These are phyloP conservation scores for Corella eumyota DNA, from an alignment of 23 tunicate species.

Conservation along the genomic window DNA sequence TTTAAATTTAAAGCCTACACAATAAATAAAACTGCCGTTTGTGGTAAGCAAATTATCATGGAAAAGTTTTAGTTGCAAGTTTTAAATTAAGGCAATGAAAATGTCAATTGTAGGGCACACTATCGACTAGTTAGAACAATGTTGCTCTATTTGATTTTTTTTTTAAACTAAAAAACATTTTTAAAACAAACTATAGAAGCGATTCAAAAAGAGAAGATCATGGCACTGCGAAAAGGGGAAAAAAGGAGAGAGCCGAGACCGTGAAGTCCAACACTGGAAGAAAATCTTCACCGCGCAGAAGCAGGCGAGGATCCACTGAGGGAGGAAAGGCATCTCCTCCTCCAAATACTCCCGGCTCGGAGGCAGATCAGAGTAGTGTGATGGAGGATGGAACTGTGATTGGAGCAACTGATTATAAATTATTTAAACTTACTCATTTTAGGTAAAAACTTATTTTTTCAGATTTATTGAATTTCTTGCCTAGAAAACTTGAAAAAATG, in stretches of 20 bases:
- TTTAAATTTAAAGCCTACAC: too few relatives aligned
- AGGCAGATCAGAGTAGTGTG: slow-evolving; percentile 67
- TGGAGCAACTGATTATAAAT: slow-evolving; percentile 39
- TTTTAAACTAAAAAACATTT: neutral
- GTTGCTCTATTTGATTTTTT: too few relatives aligned
- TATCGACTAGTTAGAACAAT: too few relatives aligned
- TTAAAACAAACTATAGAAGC: slow-evolving; percentile 14
- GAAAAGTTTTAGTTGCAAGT: too few relatives aligned
- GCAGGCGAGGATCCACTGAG: slow-evolving; percentile 55
- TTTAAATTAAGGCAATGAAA: too few relatives aligned
- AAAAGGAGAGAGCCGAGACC: slow-evolving; percentile 30
- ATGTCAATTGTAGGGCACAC: too few relatives aligned
- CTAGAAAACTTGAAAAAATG: neutral
- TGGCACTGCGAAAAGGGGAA: slow-evolving; percentile 49
- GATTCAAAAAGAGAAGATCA: slow-evolving; percentile 67
- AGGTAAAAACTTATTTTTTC: slow-evolving; percentile 18
- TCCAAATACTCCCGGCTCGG: slow-evolving; percentile 81
- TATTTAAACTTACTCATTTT: slow-evolving; percentile 60
- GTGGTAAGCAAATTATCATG: too few relatives aligned
- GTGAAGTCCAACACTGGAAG: slow-evolving; percentile 32
- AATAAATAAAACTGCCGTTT: too few relatives aligned
- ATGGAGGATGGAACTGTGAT: slow-evolving; percentile 34
- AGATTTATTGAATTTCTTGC: neutral
- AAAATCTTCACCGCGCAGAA: slow-evolving; percentile 60
- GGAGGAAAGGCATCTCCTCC: slow-evolving; percentile 70